Evolutionary conservation across 2,113 vertebrate species (phyloP), one percentile per base, ranked within the genome.

Genomic region (Telmatochromis brichardi): DNA sequence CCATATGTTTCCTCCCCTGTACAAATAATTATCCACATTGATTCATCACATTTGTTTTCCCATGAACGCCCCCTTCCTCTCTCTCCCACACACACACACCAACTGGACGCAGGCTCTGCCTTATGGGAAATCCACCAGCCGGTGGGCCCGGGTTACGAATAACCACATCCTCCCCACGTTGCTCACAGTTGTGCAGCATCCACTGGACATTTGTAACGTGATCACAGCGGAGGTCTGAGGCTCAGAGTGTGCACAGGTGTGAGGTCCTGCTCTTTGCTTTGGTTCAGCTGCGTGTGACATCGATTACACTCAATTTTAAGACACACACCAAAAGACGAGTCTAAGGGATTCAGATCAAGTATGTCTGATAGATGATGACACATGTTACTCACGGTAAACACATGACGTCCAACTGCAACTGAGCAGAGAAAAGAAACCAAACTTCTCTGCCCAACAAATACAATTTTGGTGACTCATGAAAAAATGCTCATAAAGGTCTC

Each of bases 21-120:
- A 79, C 65, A 21, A 58, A 53, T 51, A 88, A 23, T 84, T 65
- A 87, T 31, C 26, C 26, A 78, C 68, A 85, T 37, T 84, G 90
- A 89, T 78, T 91, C 87, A 71, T 83, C 82, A 17, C 87, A 90
- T 94, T 93, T 93, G 89, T 90, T 93, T 86, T 82, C 91, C 92
- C 86, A 91, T 89, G 83, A 92, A 84, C 17, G 13, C 86, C 40
- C 15, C 7, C 12, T 73, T 28, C 6, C 51, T 14, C 65, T 14
- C 5, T n/a, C 15, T 9, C 42, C 4, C 57, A 4, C 82, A 35
- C 82, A 35, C 82, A 57, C 35, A 55, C 7, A 63, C 68, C 26
- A 80, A 65, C 83, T 51, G 83, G 76, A 91, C 81, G 28, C 68
- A 87, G 50, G 90, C 81, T 86, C 11, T 15, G 88, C 82, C 88